Evolutionary conservation across 2,797 vertebrate species (phyloP).

Genomic region (Chromis chromis): DNA sequence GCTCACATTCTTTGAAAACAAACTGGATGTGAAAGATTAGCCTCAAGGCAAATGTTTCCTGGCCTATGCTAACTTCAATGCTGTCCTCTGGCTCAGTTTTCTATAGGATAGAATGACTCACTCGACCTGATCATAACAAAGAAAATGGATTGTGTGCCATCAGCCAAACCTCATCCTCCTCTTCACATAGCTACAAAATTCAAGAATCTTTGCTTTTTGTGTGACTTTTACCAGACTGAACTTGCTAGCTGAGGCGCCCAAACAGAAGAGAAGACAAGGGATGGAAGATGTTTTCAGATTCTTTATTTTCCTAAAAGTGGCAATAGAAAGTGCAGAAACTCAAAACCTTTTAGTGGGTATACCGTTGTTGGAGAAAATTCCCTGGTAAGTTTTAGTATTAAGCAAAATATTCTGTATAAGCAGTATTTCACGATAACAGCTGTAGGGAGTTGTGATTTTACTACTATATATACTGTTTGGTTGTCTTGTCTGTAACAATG

Average conservation of each 20-base stretch:
- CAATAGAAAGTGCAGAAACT: not conserved
- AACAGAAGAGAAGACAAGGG: not conserved
- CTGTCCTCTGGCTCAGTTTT: conserved; percentile 27
- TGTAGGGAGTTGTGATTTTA: no score
- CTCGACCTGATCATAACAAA: conserved; percentile 60
- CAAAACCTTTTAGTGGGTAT: not conserved
- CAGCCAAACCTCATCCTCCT: not conserved
- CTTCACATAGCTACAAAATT: not conserved
- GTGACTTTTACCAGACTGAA: conserved; percentile 39
- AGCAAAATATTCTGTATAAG: no score
- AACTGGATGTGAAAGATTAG: conserved; percentile 49
- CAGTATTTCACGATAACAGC: no score
- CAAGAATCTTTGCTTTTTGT: conserved; percentile 15
- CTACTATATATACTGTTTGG: no score
- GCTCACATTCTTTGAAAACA: conserved; percentile 35
- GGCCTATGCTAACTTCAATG: conserved; percentile 33
- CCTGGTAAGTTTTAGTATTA: no score
- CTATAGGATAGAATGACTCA: conserved; percentile 43
- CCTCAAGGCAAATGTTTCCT: conserved; percentile 41
- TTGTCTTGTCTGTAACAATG: not conserved
- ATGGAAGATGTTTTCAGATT: not conserved
- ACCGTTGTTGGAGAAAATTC: no score
- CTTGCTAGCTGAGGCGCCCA: conserved; percentile 34
- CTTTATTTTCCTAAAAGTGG: conserved; percentile 1
- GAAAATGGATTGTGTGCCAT: conserved; percentile 47